Percentiles rank a stretch among this genome's conserved stretches.
phyloP scores from a whole-genome alignment of 2,113 vertebrate genomes.

The Epinephelus moara region DNA sequence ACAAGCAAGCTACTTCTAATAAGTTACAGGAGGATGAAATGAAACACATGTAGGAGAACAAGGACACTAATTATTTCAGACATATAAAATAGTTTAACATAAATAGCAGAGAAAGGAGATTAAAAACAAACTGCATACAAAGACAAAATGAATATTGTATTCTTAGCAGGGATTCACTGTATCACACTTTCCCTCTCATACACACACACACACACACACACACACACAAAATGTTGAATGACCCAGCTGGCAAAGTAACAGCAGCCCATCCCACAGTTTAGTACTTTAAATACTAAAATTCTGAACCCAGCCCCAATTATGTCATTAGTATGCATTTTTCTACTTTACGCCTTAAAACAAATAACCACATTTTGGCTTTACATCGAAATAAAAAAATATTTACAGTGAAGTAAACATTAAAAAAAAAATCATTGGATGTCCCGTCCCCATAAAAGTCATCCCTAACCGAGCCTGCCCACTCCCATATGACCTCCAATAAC shows the following conservation, averaged over 20 bases:
- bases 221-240: slow-evolving; percentile 49
- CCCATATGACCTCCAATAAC: slow-evolving; percentile 58
- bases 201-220: slow-evolving; percentile 39
- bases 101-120: slow-evolving; percentile 46
- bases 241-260: slow-evolving; percentile 81
- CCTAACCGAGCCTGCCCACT: slow-evolving; percentile 43
- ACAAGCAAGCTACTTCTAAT: slow-evolving; percentile 20
- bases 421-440: slow-evolving; percentile 45
- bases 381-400: slow-evolving; percentile 83
- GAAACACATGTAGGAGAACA: not conserved
- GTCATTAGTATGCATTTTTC: slow-evolving; percentile 73
- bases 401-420: slow-evolving; percentile 80
- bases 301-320: slow-evolving; percentile 53
- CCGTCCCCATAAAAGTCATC: slow-evolving; percentile 31
- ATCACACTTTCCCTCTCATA: slow-evolving; percentile 8
- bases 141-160: slow-evolving; percentile 27
- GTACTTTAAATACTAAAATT: slow-evolving; percentile 66
- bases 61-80: slow-evolving; percentile 2
- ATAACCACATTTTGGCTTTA: slow-evolving; percentile 81
- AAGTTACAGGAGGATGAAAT: slow-evolving; percentile 49
- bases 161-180: slow-evolving; percentile 59
- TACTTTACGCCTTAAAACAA: slow-evolving; percentile 82
- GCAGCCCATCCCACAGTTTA: slow-evolving; percentile 57
- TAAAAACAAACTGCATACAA: slow-evolving; percentile 22
- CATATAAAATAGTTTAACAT: slow-evolving; percentile 52